Conservation (phyloP, 2,797 vertebrate genomes). For the Borostomias antarcticus region DNA sequence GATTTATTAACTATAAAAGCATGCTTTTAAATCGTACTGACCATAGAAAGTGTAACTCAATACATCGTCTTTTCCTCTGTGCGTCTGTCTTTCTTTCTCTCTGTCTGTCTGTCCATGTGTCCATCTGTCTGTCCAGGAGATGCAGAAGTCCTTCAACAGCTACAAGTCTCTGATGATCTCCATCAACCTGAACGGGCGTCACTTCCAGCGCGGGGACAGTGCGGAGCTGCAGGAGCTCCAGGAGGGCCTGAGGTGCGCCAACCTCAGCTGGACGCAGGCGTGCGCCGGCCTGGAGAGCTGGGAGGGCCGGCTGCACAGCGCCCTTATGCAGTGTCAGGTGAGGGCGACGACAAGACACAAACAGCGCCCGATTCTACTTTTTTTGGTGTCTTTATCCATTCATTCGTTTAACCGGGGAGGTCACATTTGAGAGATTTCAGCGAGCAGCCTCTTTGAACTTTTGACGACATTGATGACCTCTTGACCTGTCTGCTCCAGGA, state of each 20-base stretch:
- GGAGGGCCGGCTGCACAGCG: conserved; percentile 77
- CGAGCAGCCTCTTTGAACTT: too few relatives aligned
- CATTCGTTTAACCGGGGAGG: too few relatives aligned
- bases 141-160: conserved; percentile 82
- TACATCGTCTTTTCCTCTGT: not conserved
- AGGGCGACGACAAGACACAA: not conserved
- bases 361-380: not conserved
- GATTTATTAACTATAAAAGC: not conserved
- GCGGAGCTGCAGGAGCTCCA: conserved; percentile 76
- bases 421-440: too few relatives aligned
- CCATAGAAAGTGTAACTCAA: not conserved
- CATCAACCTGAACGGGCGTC: conserved; percentile 78
- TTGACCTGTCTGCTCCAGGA: conserved; percentile 73
- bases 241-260: conserved; percentile 77
- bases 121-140: conserved; percentile 71
- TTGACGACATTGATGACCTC: not conserved
- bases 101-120: not conserved
- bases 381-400: too few relatives aligned
- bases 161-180: conserved; percentile 87
- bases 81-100: not conserved
- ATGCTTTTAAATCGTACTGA: not conserved
- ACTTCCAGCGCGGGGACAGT: conserved; percentile 73
- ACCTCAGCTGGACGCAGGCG: conserved; percentile 83
- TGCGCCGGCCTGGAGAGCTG: conserved; percentile 76
- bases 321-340: conserved; percentile 88